Conservation (phyloP, 92 coral and sea anemone species). For the Paramuricea clavata region DNA sequence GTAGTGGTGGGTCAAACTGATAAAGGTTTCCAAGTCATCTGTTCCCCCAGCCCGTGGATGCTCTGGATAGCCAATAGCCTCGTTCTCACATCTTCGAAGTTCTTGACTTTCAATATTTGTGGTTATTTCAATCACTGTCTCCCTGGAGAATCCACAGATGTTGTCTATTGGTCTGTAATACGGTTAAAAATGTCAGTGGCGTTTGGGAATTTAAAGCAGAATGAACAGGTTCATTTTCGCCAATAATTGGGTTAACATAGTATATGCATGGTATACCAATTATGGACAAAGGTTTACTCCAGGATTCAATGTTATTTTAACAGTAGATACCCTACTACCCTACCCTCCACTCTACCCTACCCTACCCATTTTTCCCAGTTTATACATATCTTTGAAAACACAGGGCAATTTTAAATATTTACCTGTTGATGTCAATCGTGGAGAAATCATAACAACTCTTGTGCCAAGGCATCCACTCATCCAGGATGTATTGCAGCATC, state of each 20-base stretch:
- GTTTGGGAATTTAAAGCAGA: too few species aligned
- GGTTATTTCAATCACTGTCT: conserved; percentile 66
- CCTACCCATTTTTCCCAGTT: not conserved
- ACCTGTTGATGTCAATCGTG: conserved; percentile 76
- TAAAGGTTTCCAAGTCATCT: conserved; percentile 54
- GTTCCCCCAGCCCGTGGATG: conserved; percentile 73
- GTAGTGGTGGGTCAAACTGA: conserved; percentile 31
- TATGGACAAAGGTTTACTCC: too few species aligned
- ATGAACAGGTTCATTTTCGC: too few species aligned
- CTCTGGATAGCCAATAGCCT: conserved; percentile 66
- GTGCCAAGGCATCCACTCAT: conserved; percentile 88
- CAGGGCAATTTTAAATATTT: not conserved
- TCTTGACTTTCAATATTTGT: conserved; percentile 76
- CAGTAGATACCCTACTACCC: too few species aligned
- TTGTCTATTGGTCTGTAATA: conserved; percentile 69
- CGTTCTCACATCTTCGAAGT: conserved; percentile 54
- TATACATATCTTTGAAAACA: too few species aligned
- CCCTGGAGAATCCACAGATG: conserved; percentile 70
- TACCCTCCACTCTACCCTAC: not conserved
- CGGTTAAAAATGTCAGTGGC: too few species aligned
- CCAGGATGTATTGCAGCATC: conserved; percentile 69
- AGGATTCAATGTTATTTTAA: too few species aligned
- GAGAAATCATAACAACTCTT: conserved; percentile 62
- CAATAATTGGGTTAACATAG: too few species aligned
- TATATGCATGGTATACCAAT: too few species aligned